Evolutionary conservation across 2,113 vertebrate genomes (phyloP).

Genomic region (Rhadina sibilatrix): DNA sequence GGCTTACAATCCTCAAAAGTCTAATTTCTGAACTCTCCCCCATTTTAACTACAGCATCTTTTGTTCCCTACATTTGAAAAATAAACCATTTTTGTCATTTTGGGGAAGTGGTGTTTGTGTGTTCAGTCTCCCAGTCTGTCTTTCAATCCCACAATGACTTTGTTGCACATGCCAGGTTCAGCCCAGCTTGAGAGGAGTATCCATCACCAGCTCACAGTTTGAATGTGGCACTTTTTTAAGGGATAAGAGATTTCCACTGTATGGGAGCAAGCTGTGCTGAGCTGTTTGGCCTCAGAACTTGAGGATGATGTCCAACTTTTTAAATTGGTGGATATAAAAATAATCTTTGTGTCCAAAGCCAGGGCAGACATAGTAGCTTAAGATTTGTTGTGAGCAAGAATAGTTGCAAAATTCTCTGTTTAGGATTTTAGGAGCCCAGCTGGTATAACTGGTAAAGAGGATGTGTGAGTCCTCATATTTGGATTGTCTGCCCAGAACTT

Average conservation of each 20-base stretch:
- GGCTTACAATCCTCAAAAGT: not conserved
- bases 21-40: not conserved
- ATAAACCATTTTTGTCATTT: not conserved
- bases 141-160: not conserved
- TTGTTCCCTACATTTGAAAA: not conserved
- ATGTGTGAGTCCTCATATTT: not conserved
- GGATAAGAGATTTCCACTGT: not conserved
- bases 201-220: not conserved
- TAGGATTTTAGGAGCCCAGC: not conserved
- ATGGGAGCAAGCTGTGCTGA: not conserved
- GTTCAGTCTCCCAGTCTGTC: not conserved
- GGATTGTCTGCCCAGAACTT: not conserved
- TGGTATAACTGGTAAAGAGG: not conserved
- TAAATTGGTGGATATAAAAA: not conserved
- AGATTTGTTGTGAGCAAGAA: not conserved
- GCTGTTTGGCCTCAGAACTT: not conserved
- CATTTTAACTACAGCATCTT: not conserved
- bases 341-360: not conserved
- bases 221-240: not conserved
- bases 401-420: not conserved
- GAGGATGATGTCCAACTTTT: not conserved
- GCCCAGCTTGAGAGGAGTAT: not conserved
- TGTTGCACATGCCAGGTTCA: not conserved
- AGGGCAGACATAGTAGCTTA: not conserved
- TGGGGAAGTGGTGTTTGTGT: not conserved